Evolutionary conservation across 2,888 invertebrate species (phyloP).

Genomic region (Odontothrips loti): DNA sequence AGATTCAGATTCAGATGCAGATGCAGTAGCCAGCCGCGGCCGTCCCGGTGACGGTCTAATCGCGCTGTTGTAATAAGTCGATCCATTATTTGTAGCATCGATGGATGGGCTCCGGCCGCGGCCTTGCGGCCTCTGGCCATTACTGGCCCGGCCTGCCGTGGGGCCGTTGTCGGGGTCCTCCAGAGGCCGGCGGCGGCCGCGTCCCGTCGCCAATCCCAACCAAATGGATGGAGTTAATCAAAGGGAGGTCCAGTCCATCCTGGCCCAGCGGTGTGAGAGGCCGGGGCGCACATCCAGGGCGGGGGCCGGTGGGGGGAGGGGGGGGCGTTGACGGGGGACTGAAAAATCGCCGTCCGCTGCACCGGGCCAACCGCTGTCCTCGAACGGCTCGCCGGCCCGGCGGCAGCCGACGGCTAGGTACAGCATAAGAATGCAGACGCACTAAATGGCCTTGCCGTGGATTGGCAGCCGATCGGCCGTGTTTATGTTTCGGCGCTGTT

Average conservation of each 20-base stretch:
- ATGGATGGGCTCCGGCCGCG: too few species aligned
- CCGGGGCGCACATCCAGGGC: background rate
- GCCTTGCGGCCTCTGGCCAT: too few species aligned
- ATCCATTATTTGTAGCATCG: conserved; percentile 1
- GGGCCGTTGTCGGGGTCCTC: background rate
- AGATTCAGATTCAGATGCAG: too few species aligned
- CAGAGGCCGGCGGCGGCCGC: background rate
- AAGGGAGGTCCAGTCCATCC: too few species aligned
- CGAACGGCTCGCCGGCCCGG: too few species aligned
- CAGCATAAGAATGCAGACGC: background rate
- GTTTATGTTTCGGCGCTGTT: conserved; percentile 20
- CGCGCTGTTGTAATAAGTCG: conserved; percentile 1
- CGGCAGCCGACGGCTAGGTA: background rate
- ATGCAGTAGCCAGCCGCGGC: too few species aligned
- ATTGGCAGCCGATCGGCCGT: background rate
- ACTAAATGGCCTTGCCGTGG: background rate
- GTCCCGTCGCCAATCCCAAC: background rate
- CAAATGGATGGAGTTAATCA: conserved; percentile 15
- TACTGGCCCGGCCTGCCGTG: too few species aligned
- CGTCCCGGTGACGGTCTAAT: background rate
- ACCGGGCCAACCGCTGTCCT: background rate
- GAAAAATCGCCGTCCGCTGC: conserved; percentile 2
- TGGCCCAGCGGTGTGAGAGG: background rate
- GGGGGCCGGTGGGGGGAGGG: background rate
- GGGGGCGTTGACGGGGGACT: background rate